Evolutionary conservation across 2,797 vertebrate genomes (phyloP), one percentile per base, ranked within the genome.

Genomic region (Anguilla megastoma): DNA sequence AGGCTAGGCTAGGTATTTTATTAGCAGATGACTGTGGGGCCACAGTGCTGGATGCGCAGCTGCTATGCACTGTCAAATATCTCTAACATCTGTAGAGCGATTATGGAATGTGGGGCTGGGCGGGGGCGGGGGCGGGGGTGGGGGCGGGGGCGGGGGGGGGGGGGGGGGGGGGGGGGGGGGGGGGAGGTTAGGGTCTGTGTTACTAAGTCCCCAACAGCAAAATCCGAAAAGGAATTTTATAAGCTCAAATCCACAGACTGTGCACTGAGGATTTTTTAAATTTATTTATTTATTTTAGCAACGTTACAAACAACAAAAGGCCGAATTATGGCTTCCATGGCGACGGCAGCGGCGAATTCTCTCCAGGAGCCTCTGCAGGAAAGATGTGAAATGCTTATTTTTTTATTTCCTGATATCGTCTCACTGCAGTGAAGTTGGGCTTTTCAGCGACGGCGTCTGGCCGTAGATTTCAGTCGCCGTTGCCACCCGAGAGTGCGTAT

Each of bases 171-270:
- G 50, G 54, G 1, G 12, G 10, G 14, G 54, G 0, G 54, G 54
- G 10, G 54, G 54, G 10, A 2, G 54, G 54, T 12, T 9, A 10
- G 9, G 71, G 71, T 76, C 71, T 36, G 71, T 41, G 30, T 71
- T 71, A 27, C 66, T 30, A 71, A 71, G 33, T 76, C 71, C 71
- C 33, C 71, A 2, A 41, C 71, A 12, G 71, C 71, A 76, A 74
- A 76, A 12, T 41, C 71, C 30, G 33, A 41, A 76, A 76, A 76
- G 30, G 33, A 76, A 76, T 76, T 76, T 76, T 76, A 76, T 76
- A 76, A 36, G 71, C 71, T 76, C 36, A 76, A 76, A 76, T 36
- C 71, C 27, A 24, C 71, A 36, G 71, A 76, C 71, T 74, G 27
- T 74, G 69, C 0, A 30, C 27, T 41, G 33, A 12, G 33, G 71